Percentiles rank a stretch among this genome's conserved stretches.
These are phyloP conservation scores for Cardiocondyla obscurior DNA, from an alignment of 1,140 invertebrate genomes.

Conservation along the genomic window DNA sequence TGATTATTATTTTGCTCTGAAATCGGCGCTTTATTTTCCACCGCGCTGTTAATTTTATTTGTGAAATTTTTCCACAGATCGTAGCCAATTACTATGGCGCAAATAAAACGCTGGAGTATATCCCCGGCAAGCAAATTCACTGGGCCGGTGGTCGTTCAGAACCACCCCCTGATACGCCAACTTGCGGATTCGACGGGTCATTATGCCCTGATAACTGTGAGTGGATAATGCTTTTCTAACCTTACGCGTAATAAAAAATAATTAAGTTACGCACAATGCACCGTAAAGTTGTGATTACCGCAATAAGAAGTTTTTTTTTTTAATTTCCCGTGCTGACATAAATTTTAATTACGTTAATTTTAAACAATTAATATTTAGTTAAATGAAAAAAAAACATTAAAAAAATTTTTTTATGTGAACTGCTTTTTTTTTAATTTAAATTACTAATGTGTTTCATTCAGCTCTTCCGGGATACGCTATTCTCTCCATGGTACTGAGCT, in stretches of 20 bases:
- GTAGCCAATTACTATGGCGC: slow-evolving; percentile 94
- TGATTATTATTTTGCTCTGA: neutral
- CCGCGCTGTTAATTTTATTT: neutral
- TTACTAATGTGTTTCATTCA: slow-evolving; percentile 72
- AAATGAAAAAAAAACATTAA: neutral
- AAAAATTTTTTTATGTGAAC: neutral
- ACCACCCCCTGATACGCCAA: slow-evolving; percentile 93
- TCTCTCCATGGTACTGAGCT: slow-evolving; percentile 92
- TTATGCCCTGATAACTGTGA: slow-evolving; percentile 91
- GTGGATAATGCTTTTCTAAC: slow-evolving; percentile 63
- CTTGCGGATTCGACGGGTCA: slow-evolving; percentile 96
- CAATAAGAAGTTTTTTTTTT: too few relatives aligned
- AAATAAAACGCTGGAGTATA: slow-evolving; percentile 88
- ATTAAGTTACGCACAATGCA: neutral
- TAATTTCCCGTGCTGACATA: neutral
- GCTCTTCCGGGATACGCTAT: slow-evolving; percentile 94
- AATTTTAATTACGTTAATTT: neutral
- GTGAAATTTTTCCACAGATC: slow-evolving; percentile 85
- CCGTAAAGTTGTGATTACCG: too few relatives aligned
- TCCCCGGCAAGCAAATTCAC: slow-evolving; percentile 89
- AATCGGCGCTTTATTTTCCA: neutral
- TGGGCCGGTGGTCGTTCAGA: slow-evolving; percentile 92
- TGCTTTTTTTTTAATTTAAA: slow-evolving; percentile 20
- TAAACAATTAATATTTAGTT: neutral
- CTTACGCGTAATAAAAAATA: neutral